Conservation (phyloP, 2,113 vertebrate species). For the Chloropsis hardwickii region DNA sequence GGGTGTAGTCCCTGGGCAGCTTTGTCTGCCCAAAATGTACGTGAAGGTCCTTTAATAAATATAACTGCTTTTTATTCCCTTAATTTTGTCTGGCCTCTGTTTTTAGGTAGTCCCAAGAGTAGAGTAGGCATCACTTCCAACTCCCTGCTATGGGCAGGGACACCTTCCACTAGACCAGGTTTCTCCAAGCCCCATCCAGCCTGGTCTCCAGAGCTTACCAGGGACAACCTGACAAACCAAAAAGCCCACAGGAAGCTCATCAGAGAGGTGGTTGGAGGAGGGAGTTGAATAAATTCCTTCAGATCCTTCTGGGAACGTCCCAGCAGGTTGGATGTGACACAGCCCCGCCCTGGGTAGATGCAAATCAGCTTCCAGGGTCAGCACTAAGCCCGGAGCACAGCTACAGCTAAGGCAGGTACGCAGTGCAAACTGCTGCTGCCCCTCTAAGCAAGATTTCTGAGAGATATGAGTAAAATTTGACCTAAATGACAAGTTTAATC, state of each 20-base stretch:
- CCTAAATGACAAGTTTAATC: background rate
- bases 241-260: background rate
- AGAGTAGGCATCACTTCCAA: background rate
- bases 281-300: background rate
- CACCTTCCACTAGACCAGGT: background rate
- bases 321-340: background rate
- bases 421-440: background rate
- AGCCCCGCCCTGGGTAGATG: background rate
- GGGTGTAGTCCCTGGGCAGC: background rate
- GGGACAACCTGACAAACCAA: background rate
- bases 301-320: background rate
- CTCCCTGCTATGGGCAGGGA: background rate
- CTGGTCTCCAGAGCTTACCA: background rate
- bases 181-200: background rate
- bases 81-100: background rate
- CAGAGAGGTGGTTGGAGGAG: accelerated
- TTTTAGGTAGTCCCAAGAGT: background rate
- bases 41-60: background rate
- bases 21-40: background rate
- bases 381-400: background rate
- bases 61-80: background rate
- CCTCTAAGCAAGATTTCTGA: background rate
- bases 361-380: background rate
- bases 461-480: background rate
- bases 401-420: background rate